Evolutionary conservation across 2,113 vertebrate species (phyloP).

Genomic region (Labeo rohita): DNA sequence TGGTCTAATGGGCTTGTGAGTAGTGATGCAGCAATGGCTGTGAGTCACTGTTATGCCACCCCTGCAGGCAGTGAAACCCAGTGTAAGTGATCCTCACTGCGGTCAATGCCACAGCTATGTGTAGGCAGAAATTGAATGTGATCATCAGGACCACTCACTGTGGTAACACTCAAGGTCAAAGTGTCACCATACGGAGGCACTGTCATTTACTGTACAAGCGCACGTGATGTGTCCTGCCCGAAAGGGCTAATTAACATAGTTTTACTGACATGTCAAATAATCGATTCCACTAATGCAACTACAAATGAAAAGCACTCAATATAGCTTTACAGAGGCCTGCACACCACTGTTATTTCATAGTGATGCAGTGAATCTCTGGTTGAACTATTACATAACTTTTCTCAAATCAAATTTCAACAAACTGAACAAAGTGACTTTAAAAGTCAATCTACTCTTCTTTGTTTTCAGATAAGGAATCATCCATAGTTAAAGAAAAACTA

Average conservation of each 20-base stretch:
- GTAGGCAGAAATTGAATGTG: slow-evolving; percentile 56
- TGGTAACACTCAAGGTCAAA: slow-evolving; percentile 59
- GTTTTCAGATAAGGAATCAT: not conserved
- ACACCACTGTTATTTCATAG: not conserved
- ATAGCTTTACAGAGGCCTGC: not conserved
- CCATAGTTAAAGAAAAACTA: slow-evolving; percentile 43
- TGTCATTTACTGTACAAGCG: slow-evolving; percentile 50
- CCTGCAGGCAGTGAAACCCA: slow-evolving; percentile 51
- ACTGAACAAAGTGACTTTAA: not conserved
- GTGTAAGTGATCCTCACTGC: slow-evolving; percentile 56
- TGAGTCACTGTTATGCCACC: slow-evolving; percentile 56
- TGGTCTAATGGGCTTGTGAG: slow-evolving; percentile 1
- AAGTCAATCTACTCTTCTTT: not conserved
- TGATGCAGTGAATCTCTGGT: not conserved
- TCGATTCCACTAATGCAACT: not conserved
- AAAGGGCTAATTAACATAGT: slow-evolving; percentile 36
- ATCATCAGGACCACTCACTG: slow-evolving; percentile 56
- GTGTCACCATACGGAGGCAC: slow-evolving; percentile 46
- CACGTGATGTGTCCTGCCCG: slow-evolving; percentile 42
- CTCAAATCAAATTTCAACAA: not conserved
- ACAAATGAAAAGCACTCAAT: slow-evolving; percentile 12
- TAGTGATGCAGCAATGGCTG: slow-evolving; percentile 48
- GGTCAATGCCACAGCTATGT: slow-evolving; percentile 52
- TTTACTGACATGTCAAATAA: slow-evolving; percentile 41
- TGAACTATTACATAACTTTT: not conserved